Evolutionary conservation across 2,113 vertebrate genomes (phyloP).

Genomic region (Festucalex cinctus): DNA sequence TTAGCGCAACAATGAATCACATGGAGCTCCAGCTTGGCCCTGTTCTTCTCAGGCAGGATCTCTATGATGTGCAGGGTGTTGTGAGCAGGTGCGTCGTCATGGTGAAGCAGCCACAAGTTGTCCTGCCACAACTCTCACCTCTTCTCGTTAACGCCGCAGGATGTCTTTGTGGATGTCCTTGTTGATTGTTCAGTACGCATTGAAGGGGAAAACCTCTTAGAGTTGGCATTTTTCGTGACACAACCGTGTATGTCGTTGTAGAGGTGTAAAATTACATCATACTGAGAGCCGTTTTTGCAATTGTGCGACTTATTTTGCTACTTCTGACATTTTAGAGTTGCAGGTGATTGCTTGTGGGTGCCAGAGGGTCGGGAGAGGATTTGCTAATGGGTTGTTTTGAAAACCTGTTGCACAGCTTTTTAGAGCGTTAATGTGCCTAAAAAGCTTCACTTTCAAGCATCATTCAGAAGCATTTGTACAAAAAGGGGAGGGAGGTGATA

Average conservation of each 20-base stretch:
- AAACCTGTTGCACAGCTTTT: background rate
- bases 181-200: background rate
- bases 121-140: background rate
- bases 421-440: constrained; percentile 7
- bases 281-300: background rate
- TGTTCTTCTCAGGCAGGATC: background rate
- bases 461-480: background rate
- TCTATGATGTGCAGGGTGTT: background rate
- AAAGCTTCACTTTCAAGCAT: background rate
- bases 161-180: background rate
- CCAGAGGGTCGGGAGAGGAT: background rate
- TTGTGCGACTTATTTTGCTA: background rate
- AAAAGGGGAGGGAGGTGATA: background rate
- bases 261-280: background rate
- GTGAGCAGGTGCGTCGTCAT: background rate
- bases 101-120: background rate
- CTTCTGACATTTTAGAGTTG: background rate
- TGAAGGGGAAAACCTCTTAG: background rate
- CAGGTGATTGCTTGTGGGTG: background rate
- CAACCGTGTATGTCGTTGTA: too few species aligned
- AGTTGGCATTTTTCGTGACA: background rate
- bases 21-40: too few species aligned
- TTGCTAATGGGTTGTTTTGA: background rate
- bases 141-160: background rate
- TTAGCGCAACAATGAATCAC: too few species aligned